Percentiles rank a stretch among this genome's conserved stretches.
These are phyloP conservation scores for Drosophila robusta DNA, from an alignment of 2,888 invertebrate species.

Conservation along the genomic window DNA sequence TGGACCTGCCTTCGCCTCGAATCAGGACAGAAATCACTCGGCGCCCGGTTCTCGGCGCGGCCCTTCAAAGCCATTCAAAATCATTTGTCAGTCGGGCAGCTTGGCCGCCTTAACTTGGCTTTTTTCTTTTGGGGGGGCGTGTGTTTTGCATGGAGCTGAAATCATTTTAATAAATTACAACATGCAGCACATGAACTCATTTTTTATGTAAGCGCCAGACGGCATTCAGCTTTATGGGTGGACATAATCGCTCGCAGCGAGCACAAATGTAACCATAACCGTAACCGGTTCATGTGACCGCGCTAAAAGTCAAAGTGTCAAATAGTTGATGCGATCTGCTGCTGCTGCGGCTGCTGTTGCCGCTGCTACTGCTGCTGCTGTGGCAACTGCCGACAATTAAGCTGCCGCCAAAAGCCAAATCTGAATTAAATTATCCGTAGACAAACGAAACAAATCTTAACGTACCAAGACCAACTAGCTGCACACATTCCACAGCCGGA, in stretches of 20 bases:
- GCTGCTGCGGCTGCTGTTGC: slow-evolving; percentile 27
- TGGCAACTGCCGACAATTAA: slow-evolving; percentile 55
- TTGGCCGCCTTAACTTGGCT: background rate
- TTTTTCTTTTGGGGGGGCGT: background rate
- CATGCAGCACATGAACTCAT: slow-evolving; percentile 60
- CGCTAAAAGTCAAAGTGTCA: slow-evolving; percentile 68
- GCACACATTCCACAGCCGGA: background rate
- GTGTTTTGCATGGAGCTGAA: slow-evolving; percentile 29
- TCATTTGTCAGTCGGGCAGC: slow-evolving; percentile 46
- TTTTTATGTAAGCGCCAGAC: slow-evolving; percentile 69
- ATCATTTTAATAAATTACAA: slow-evolving; percentile 63
- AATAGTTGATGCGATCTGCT: slow-evolving; percentile 55
- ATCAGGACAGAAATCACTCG: slow-evolving; percentile 51
- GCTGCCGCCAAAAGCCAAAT: slow-evolving; percentile 34
- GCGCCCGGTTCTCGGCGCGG: background rate
- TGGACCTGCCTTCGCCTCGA: slow-evolving; percentile 39
- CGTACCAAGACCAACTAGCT: slow-evolving; percentile 3
- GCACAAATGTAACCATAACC: slow-evolving; percentile 37
- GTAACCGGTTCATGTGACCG: slow-evolving; percentile 64
- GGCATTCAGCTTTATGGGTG: slow-evolving; percentile 62
- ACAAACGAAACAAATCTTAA: slow-evolving; percentile 32
- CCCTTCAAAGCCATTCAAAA: slow-evolving; percentile 7
- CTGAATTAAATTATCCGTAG: slow-evolving; percentile 34
- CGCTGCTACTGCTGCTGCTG: slow-evolving; percentile 11
- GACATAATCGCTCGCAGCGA: slow-evolving; percentile 39